These are phyloP conservation scores for Psittacus erithacus DNA, from an alignment of 2,113 vertebrate species.

Conservation along the genomic window DNA sequence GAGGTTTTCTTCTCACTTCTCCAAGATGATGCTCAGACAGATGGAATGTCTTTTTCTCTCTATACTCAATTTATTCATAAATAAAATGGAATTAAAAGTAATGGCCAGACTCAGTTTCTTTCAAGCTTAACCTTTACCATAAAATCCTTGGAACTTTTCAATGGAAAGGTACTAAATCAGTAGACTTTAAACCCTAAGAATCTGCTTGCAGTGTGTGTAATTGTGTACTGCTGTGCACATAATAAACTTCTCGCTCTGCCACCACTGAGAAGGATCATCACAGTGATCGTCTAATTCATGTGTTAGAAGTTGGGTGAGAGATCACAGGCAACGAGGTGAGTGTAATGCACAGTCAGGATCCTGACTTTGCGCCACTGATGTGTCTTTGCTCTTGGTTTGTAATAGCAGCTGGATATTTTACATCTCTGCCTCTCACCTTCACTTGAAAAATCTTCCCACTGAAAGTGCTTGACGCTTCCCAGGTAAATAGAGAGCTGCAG, in stretches of 20 bases:
- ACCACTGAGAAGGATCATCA: neutral
- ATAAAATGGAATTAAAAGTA: neutral
- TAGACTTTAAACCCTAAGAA: neutral
- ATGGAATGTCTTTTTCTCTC: neutral
- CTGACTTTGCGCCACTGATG: neutral
- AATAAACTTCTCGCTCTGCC: neutral
- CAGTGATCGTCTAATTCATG: neutral
- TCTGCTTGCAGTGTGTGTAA: neutral
- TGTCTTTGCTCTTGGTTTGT: neutral
- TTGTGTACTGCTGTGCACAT: neutral
- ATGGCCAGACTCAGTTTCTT: neutral
- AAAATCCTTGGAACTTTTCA: neutral
- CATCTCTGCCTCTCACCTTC: neutral
- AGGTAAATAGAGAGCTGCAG: neutral
- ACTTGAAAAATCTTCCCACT: neutral
- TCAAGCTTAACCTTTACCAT: neutral
- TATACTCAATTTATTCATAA: neutral
- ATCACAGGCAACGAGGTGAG: neutral
- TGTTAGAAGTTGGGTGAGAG: conserved; percentile 4
- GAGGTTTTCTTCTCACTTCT: neutral
- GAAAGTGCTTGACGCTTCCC: neutral
- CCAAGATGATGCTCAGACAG: neutral
- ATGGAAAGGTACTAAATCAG: neutral
- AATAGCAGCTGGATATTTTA: conserved; percentile 31
- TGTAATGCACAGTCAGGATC: neutral